A percentile compares a stretch with the other conserved stretches of the same genome.
Evolutionary conservation across 2,113 vertebrate genomes (phyloP).

Genomic region (Tragelaphus scriptus): DNA sequence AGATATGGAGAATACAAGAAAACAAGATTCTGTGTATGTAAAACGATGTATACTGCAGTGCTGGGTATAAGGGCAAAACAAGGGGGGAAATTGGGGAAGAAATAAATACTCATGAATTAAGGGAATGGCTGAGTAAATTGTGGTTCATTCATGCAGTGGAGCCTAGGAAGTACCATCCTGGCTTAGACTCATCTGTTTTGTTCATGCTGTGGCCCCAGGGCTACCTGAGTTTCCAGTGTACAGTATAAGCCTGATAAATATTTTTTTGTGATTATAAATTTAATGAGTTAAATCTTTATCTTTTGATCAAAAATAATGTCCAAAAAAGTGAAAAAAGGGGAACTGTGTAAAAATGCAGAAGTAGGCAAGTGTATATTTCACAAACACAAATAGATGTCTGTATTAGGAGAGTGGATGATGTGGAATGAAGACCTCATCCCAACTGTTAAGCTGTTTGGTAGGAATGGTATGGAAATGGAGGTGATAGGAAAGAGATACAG

Average conservation of each 20-base stretch:
- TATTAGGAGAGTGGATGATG: not conserved
- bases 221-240: not conserved
- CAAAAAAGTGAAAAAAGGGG: not conserved
- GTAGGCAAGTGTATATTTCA: not conserved
- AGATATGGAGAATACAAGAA: not conserved
- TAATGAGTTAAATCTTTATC: not conserved
- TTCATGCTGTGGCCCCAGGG: not conserved
- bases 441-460: not conserved
- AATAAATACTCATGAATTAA: not conserved
- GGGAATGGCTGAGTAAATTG: not conserved
- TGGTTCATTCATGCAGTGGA: not conserved
- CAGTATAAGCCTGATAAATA: not conserved
- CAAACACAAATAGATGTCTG: not conserved
- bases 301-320: not conserved
- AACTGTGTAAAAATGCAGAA: not conserved
- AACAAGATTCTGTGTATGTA: not conserved
- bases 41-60: not conserved
- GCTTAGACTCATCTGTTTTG: not conserved
- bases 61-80: not conserved
- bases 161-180: rapidly evolving
- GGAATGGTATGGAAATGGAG: not conserved
- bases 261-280: not conserved
- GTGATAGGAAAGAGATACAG: not conserved
- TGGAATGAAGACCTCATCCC: too few species aligned
- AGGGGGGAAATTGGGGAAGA: not conserved